Evolutionary conservation across 2,888 invertebrate genomes (phyloP), one percentile per base, ranked within the genome.

Genomic region (Rhamnusium bicolor): DNA sequence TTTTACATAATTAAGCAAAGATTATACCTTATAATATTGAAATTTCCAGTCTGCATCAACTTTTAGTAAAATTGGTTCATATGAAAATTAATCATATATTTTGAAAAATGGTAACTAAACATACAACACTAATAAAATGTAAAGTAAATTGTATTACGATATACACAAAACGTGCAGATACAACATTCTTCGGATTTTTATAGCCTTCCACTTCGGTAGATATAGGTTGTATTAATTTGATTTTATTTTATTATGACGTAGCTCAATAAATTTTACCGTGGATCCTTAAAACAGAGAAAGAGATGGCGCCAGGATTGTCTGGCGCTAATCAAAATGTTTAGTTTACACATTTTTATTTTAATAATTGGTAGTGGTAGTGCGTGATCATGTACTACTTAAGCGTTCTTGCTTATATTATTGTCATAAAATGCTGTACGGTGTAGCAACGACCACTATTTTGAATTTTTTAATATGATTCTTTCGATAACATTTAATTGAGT

Each of bases 171-270:
- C 79, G 81, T 78, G 83, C 82, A 82, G 83, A 81, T 78, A 83
- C 85, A 78, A 80, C 87, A 86, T 86, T 86, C 86, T 84, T 85
- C 73, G 81, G 82, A 85, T 85, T 84, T 85, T 86, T 85, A 85
- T 83, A 79, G 78, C 82, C 80, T 73, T 77, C 81, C 78, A 77
- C 82, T 79, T 82, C 80, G 80, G 76, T 78, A 75, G 77, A 76
- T 82, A 82, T 80, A 78, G 80, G 79, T 74, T 79, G 85, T 86
- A 87, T 87, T 87, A 87, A 87, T 87, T 87, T 86, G 86, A 86
- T 86, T 87, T 86, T 84, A 86, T 86, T 87, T 87, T 86, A 87
- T 86, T 87, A 84, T 85, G 86, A 86, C 86, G 84, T 82, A 81
- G 83, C 83, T 84, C 85, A 81, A 87, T 87, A 87, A 87, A 87